Evolutionary conservation across 2,797 vertebrate species (phyloP).

Genomic region (Epinephelus malabaricus): DNA sequence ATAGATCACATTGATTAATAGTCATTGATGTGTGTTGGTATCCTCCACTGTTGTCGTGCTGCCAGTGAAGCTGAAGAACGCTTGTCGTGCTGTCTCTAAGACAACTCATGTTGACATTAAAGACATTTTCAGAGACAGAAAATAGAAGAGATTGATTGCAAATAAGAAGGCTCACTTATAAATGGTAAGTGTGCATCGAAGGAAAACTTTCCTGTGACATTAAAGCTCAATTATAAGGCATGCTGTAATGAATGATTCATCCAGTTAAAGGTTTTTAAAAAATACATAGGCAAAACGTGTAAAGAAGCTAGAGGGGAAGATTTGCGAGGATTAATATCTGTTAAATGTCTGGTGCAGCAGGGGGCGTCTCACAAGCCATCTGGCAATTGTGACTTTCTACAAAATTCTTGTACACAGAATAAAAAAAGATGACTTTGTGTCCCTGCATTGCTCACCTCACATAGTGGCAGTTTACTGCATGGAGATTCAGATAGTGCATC

Average conservation of each 20-base stretch:
- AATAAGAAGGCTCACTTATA: neutral
- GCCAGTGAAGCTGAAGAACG: neutral
- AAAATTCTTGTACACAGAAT: constrained; percentile 28
- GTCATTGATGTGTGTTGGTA: neutral
- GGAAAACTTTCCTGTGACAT: constrained; percentile 7
- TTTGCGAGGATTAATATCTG: constrained; percentile 36
- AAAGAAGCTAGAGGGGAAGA: constrained; percentile 10
- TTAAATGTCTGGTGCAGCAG: constrained; percentile 38
- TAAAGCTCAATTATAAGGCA: neutral
- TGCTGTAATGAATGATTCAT: constrained; percentile 43
- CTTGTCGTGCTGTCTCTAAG: neutral
- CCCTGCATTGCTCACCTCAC: constrained; percentile 25
- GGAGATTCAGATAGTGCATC: neutral
- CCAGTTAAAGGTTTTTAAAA: constrained; percentile 1
- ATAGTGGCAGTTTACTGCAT: constrained; percentile 1
- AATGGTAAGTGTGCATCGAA: neutral
- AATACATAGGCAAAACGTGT: constrained; percentile 11
- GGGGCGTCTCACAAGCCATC: constrained; percentile 54
- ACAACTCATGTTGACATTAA: neutral
- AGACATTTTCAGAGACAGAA: neutral
- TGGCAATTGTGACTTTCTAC: constrained; percentile 50
- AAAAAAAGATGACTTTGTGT: constrained; percentile 12
- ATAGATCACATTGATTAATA: constrained; percentile 10
- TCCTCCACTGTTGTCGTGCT: neutral
- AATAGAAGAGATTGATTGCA: neutral